A percentile compares a stretch with the other conserved stretches of the same genome.
Conservation (phyloP, 2,888 invertebrate genomes). For the Melanostoma mellinum region DNA sequence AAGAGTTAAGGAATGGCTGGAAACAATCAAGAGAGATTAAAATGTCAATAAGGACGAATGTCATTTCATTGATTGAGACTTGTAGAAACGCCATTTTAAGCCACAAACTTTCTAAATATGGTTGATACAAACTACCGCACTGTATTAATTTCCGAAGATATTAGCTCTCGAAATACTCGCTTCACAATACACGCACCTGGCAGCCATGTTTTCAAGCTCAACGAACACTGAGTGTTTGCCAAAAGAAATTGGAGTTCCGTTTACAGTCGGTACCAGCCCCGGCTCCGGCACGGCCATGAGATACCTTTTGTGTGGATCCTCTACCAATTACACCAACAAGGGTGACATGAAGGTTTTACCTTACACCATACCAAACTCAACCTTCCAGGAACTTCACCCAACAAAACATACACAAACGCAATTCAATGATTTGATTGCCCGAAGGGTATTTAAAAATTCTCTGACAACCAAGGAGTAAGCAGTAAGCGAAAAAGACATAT, state of each 20-base stretch:
- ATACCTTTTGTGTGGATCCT: conserved; percentile 59
- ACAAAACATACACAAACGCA: conserved; percentile 10
- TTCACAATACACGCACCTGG: not conserved
- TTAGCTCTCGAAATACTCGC: too few species aligned
- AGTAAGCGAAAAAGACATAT: conserved; percentile 16
- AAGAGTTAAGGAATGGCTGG: too few species aligned
- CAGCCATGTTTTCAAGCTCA: conserved; percentile 1
- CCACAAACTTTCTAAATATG: too few species aligned
- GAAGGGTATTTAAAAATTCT: conserved; percentile 71
- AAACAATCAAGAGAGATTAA: too few species aligned
- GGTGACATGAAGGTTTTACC: conserved; percentile 55
- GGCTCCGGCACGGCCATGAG: not conserved
- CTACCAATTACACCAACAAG: conserved; percentile 25
- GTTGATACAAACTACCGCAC: too few species aligned
- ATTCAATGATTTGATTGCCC: conserved; percentile 70
- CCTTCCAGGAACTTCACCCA: not conserved
- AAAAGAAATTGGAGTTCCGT: conserved; percentile 61
- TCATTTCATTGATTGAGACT: too few species aligned
- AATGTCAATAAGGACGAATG: too few species aligned
- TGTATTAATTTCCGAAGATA: too few species aligned
- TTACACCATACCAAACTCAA: not conserved
- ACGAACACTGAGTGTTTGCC: conserved; percentile 47
- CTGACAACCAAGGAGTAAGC: conserved; percentile 7
- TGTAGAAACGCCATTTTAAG: too few species aligned
- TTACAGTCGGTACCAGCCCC: conserved; percentile 1